Percentiles rank a stretch among this genome's conserved stretches.
These are phyloP conservation scores for Cottoperca gobio DNA, from an alignment of 2,797 vertebrate species.

Conservation along the genomic window DNA sequence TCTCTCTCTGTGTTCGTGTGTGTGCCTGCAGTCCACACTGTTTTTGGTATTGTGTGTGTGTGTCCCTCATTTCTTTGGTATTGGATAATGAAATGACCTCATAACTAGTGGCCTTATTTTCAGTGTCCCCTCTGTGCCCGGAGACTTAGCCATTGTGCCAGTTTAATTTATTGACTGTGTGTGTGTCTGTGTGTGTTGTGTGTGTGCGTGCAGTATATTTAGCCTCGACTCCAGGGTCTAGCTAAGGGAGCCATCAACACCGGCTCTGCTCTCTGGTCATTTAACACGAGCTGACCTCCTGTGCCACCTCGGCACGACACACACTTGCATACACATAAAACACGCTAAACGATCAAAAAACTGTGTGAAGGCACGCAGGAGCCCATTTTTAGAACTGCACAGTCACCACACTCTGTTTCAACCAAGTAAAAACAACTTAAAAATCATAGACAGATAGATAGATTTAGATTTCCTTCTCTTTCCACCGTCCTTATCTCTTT, in stretches of 20 bases:
- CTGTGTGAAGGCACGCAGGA: slow-evolving; percentile 13
- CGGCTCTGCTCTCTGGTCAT: slow-evolving; percentile 41
- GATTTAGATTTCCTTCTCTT: background rate
- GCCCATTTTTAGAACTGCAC: slow-evolving; percentile 34
- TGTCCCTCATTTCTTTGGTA: background rate
- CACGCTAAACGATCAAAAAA: slow-evolving; percentile 11
- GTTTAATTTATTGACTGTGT: slow-evolving; percentile 62
- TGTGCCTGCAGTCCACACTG: background rate
- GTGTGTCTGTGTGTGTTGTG: slow-evolving; percentile 22
- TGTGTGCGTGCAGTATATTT: slow-evolving; percentile 51
- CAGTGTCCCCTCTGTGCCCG: slow-evolving; percentile 37
- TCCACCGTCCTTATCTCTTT: background rate
- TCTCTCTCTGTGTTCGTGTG: slow-evolving; percentile 12
- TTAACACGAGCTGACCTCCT: slow-evolving; percentile 64
- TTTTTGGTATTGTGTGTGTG: background rate
- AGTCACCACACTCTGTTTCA: background rate
- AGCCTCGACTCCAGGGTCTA: slow-evolving; percentile 53
- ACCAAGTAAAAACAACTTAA: background rate
- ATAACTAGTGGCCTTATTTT: slow-evolving; percentile 55
- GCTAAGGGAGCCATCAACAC: slow-evolving; percentile 49
- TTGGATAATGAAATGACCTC: slow-evolving; percentile 46
- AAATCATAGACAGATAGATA: background rate
- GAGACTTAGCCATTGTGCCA: slow-evolving; percentile 44
- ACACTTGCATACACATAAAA: slow-evolving; percentile 12
- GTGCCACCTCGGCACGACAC: slow-evolving; percentile 24